A percentile compares a stretch with the other conserved stretches of the same genome.
phyloP scores from a whole-genome alignment of 2,797 vertebrate species.

The Megalops cyprinoides region DNA sequence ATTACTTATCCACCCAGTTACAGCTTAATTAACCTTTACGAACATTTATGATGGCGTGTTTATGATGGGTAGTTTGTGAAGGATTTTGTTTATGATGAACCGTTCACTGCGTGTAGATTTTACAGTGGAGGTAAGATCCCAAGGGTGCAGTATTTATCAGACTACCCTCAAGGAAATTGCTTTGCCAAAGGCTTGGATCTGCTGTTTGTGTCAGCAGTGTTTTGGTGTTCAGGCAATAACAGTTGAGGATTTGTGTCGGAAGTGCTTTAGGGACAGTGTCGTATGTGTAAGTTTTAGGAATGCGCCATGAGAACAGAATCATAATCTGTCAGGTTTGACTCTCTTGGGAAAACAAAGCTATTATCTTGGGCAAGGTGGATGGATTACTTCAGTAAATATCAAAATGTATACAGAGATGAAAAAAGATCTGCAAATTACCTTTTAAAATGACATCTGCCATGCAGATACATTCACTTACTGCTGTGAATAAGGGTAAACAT shows the following conservation, averaged over 20 bases:
- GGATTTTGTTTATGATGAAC: too few species aligned
- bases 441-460: too few species aligned
- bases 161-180: neutral
- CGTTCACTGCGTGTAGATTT: neutral
- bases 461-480: too few species aligned
- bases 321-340: too few species aligned
- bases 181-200: neutral
- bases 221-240: too few species aligned
- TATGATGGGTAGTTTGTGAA: too few species aligned
- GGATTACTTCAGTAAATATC: neutral
- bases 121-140: neutral
- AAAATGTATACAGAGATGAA: too few species aligned
- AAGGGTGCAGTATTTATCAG: neutral
- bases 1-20: neutral
- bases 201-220: neutral
- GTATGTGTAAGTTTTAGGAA: neutral
- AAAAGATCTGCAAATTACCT: too few species aligned
- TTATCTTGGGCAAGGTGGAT: neutral
- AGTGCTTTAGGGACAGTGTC: neutral
- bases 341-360: neutral
- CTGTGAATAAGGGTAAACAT: too few species aligned
- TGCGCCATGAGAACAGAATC: too few species aligned
- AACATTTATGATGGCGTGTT: neutral
- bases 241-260: too few species aligned
- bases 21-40: conserved; percentile 11